Percentiles rank a stretch among this genome's conserved stretches.
Evolutionary conservation across 1,140 invertebrate species (phyloP).

Genomic region (Bombus picipes): DNA sequence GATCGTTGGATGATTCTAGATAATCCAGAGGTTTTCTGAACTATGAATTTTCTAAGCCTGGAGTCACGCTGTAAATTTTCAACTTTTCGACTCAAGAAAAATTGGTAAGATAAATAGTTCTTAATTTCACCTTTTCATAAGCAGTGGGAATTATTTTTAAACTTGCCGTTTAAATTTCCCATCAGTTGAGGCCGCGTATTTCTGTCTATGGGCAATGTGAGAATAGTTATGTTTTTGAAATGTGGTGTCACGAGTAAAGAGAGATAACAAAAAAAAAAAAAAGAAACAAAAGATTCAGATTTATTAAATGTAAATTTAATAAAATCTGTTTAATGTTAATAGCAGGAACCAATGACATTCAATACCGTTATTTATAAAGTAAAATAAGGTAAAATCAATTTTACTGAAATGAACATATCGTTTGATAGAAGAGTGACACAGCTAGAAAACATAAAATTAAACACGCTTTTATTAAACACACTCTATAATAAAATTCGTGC

Average conservation of each 20-base stretch:
- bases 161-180: background rate
- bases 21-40: background rate
- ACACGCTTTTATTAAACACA: background rate
- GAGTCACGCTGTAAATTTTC: no score
- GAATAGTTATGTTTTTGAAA: background rate
- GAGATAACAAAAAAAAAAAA: background rate
- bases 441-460: background rate
- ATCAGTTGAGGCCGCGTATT: background rate
- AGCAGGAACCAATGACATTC: background rate
- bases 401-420: background rate
- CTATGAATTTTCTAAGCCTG: no score
- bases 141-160: background rate
- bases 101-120: no score
- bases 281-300: background rate
- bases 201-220: background rate
- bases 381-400: background rate
- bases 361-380: background rate
- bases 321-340: background rate
- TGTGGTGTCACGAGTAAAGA: background rate
- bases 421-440: background rate
- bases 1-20: background rate
- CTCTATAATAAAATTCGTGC: background rate
- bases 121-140: background rate
- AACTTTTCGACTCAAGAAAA: no score
- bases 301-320: background rate